Evolutionary conservation across 2,888 invertebrate genomes (phyloP).

Genomic region (Sylvicola cinctus): DNA sequence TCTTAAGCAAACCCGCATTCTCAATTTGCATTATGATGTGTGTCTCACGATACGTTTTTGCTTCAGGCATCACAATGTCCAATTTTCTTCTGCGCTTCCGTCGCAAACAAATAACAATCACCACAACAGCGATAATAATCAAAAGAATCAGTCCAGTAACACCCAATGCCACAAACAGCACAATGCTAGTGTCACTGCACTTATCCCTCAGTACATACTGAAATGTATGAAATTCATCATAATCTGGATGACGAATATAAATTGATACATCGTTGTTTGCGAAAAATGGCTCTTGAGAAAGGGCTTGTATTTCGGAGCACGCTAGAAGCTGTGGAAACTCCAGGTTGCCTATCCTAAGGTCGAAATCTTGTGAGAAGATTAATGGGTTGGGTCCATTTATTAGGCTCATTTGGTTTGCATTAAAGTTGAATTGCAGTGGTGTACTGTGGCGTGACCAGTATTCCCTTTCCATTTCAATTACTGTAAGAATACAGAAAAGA

Average conservation of each 20-base stretch:
- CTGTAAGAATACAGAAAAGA: neutral
- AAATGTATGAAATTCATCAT: slow-evolving; percentile 11
- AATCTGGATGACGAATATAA: slow-evolving; percentile 11
- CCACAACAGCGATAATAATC: slow-evolving; percentile 22
- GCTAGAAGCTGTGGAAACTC: slow-evolving; percentile 16
- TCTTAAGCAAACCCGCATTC: slow-evolving; percentile 60
- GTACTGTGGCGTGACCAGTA: slow-evolving; percentile 3
- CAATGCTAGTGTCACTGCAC: slow-evolving; percentile 16
- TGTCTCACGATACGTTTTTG: slow-evolving; percentile 64
- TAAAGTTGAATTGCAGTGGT: slow-evolving; percentile 18
- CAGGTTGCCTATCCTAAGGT: slow-evolving; percentile 16
- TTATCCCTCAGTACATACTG: slow-evolving; percentile 15
- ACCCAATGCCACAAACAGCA: slow-evolving; percentile 27
- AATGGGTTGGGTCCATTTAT: slow-evolving; percentile 13
- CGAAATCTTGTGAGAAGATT: slow-evolving; percentile 16
- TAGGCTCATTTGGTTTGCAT: slow-evolving; percentile 17
- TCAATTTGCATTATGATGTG: slow-evolving; percentile 73
- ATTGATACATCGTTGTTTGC: slow-evolving; percentile 15
- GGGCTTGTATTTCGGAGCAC: slow-evolving; percentile 16
- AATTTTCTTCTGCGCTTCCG: slow-evolving; percentile 32
- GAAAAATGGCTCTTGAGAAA: slow-evolving; percentile 16
- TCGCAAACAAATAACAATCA: slow-evolving; percentile 28
- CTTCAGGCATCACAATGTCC: slow-evolving; percentile 59
- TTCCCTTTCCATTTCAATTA: slow-evolving; percentile 1
- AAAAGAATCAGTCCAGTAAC: slow-evolving; percentile 28